phyloP scores from a whole-genome alignment of 2,113 vertebrate genomes.

The Campylomormyrus tamandua region DNA sequence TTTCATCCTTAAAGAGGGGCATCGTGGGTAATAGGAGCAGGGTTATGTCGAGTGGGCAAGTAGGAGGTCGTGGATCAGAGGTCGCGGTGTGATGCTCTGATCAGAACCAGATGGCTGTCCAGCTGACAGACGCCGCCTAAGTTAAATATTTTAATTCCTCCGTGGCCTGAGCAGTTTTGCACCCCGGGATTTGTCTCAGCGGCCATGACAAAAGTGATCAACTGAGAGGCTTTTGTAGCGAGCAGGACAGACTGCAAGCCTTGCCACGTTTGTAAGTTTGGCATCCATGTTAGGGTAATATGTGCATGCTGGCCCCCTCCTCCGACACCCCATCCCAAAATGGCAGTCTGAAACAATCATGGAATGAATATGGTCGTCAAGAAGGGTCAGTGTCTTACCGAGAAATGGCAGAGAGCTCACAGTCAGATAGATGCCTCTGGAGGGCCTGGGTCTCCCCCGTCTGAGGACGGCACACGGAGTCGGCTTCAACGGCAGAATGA shows the following conservation, averaged over 20 bases:
- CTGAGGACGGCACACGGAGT: neutral
- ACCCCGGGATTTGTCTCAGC: neutral
- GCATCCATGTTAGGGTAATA: neutral
- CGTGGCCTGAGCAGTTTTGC: neutral
- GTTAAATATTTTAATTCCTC: slow-evolving; percentile 1
- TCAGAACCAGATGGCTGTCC: neutral
- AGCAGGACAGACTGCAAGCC: neutral
- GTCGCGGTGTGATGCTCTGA: neutral
- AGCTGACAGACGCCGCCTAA: neutral
- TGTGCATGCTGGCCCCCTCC: neutral
- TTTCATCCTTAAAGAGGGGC: neutral
- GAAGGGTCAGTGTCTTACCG: neutral
- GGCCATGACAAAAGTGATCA: neutral
- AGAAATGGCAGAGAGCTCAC: neutral
- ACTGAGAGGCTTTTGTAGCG: neutral
- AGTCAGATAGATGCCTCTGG: neutral
- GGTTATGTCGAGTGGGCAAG: neutral
- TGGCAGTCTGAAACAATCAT: neutral
- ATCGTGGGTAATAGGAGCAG: neutral
- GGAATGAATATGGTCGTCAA: neutral
- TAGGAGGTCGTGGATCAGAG: neutral
- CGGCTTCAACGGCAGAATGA: neutral
- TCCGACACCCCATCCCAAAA: neutral
- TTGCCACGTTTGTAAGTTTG: neutral
- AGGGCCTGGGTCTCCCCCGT: neutral